Conservation (phyloP, 2,888 invertebrate species). For the Horisme vitalbata region DNA sequence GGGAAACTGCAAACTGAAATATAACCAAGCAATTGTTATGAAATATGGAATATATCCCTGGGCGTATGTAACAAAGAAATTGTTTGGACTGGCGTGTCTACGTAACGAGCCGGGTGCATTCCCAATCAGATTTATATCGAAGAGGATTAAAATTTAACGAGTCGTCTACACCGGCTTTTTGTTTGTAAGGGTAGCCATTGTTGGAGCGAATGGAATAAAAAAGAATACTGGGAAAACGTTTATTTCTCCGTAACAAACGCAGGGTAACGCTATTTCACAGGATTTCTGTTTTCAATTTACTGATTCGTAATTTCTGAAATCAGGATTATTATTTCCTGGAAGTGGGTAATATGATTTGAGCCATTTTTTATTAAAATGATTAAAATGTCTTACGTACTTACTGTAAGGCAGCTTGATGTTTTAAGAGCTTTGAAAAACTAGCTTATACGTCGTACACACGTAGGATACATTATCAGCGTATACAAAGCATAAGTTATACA, state of each 20-base stretch:
- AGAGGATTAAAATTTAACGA: constrained; percentile 71
- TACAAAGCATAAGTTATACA: no score
- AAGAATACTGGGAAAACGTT: constrained; percentile 38
- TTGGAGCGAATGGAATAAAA: constrained; percentile 48
- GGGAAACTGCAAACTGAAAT: constrained; percentile 11
- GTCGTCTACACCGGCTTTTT: constrained; percentile 52
- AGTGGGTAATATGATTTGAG: no score
- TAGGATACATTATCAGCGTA: no score
- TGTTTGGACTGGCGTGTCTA: constrained; percentile 21
- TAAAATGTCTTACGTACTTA: no score
- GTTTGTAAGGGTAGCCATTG: constrained; percentile 55
- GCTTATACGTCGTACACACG: no score
- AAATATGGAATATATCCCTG: constrained; percentile 13
- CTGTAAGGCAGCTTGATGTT: no score
- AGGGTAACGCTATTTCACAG: constrained; percentile 15
- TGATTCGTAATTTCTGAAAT: not conserved
- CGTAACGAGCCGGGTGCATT: constrained; percentile 56
- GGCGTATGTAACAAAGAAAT: constrained; percentile 20
- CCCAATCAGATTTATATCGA: constrained; percentile 69
- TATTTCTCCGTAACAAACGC: constrained; percentile 21
- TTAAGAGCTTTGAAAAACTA: no score
- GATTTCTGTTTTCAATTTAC: constrained; percentile 8
- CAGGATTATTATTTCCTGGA: no score
- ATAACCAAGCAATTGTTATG: constrained; percentile 15
- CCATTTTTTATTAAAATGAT: no score